Evolutionary conservation across 2,888 invertebrate species (phyloP).

Genomic region (Yponomeuta sedellus): DNA sequence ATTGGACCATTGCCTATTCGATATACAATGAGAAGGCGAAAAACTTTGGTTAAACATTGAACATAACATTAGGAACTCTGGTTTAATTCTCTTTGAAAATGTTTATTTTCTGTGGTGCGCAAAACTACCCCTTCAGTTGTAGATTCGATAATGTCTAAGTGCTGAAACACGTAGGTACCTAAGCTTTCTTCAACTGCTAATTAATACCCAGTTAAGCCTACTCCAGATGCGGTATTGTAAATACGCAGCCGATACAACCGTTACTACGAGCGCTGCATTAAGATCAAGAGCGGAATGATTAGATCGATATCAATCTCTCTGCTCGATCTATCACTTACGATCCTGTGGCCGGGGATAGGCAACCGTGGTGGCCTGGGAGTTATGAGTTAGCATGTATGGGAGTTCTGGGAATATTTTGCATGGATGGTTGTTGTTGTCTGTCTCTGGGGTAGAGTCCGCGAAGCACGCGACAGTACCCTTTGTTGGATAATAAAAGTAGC

Average conservation of each 20-base stretch:
- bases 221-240: not conserved
- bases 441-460: not conserved
- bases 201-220: not conserved
- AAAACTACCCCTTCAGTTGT: no score
- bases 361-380: not conserved
- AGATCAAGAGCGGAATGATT: slow-evolving; percentile 16
- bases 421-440: not conserved
- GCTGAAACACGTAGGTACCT: no score
- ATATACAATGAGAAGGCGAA: no score
- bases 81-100: no score
- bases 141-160: no score
- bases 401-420: not conserved
- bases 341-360: not conserved
- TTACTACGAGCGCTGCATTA: slow-evolving; percentile 13
- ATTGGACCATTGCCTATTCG: no score
- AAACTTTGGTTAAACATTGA: no score
- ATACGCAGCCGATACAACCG: slow-evolving; percentile 13
- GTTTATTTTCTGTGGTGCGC: no score
- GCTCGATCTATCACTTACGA: slow-evolving; percentile 12
- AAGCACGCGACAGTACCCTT: not conserved
- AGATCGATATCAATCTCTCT: slow-evolving; percentile 13
- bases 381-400: not conserved
- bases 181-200: not conserved
- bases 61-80: no score
- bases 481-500: not conserved